These are phyloP conservation scores for Eidolon helvum DNA, from an alignment of 2,113 vertebrate species.

Conservation along the genomic window DNA sequence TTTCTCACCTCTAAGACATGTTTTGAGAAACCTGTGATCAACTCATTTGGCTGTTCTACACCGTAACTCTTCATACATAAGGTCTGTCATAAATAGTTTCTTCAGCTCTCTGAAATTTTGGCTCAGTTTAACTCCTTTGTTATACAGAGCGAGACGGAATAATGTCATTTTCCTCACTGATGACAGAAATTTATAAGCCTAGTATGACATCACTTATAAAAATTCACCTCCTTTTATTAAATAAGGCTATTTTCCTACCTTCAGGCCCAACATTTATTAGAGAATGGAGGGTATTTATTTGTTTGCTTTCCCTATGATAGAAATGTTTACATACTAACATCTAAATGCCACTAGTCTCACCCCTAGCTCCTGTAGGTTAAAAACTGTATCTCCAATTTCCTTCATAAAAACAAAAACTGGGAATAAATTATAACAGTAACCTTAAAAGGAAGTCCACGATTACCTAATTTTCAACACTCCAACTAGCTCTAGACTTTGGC, in stretches of 20 bases:
- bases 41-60: not conserved
- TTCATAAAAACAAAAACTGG: not conserved
- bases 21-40: not conserved
- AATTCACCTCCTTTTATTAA: not conserved
- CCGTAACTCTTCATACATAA: not conserved
- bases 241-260: not conserved
- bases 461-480: not conserved
- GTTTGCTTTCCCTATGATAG: not conserved
- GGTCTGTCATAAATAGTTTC: not conserved
- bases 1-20: not conserved
- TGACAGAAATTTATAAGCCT: not conserved
- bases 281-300: not conserved
- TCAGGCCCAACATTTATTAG: not conserved
- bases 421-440: not conserved
- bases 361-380: not conserved
- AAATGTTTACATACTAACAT: not conserved
- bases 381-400: not conserved
- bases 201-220: not conserved
- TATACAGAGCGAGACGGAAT: not conserved
- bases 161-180: not conserved
- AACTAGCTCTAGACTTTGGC: not conserved
- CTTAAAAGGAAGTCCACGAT: not conserved
- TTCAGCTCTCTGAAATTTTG: not conserved
- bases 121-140: not conserved
- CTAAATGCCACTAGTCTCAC: not conserved